Base-by-base conservation (phyloP, 1,140 invertebrate species). In the Camponotus pennsylvanicus region DNA sequence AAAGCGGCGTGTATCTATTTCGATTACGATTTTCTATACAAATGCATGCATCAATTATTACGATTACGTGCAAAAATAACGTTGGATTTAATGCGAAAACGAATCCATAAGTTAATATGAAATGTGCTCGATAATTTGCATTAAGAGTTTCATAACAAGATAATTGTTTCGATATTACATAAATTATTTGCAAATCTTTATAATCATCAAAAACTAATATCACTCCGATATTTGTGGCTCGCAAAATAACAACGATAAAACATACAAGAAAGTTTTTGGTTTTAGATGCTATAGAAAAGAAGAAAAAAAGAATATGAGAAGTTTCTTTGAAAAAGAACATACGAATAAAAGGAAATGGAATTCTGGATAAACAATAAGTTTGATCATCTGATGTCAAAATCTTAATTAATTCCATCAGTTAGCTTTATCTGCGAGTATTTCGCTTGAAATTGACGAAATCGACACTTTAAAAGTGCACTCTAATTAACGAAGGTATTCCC, bases 21-120 rank as follows among this genome's bases (percentile, higher is more conserved):
- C 69, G 27, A 70, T 70, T 55, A 18, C 55, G 42, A 83, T 88
- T 88, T 77, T 55, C 64, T 69, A 76, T 75, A 27, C 27, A 87
- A 75, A 85, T 66, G 5, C 70, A 45, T 15, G 61, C 4, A 55
- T 76, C 57, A 55, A 77, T 63, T 34, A 59, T 78, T 55, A 42
- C 32, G 9, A 40, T 32, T 18, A 18, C 11, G 1, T 37, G 55
- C 37, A 61, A 73, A 82, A 83, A 27, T 83, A 37, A 73, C 27
- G 3, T 18, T 15, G 27, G 27, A 34, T 15, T 61, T 83, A 73
- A 73, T 61, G n/a, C 11, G 27, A 73, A 82, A 82, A 73, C 15
- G 37, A 71, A 82, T 34, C 18, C 3, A n/a, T 15, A 13, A 59
- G 7, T 3, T 21, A 69, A 69, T 80, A 80, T 32, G 11, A 32